Evolutionary conservation across 2,797 vertebrate species (phyloP).

Genomic region (Etheostoma perlongum): DNA sequence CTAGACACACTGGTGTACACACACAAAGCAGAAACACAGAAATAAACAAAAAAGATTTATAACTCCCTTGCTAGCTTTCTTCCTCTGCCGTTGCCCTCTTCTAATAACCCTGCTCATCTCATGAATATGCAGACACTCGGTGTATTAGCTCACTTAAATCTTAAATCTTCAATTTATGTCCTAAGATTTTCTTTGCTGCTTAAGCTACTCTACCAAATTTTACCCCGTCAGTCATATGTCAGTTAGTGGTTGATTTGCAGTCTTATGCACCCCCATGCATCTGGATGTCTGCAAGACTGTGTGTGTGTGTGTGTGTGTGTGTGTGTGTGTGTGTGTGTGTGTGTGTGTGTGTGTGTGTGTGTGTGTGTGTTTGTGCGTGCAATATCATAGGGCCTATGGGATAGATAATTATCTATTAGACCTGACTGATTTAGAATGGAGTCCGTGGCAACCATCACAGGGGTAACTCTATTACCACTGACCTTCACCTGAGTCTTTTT

Average conservation of each 20-base stretch:
- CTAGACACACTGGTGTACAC: background rate
- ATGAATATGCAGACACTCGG: conserved; percentile 68
- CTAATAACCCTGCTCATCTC: conserved; percentile 57
- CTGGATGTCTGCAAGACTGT: conserved; percentile 8
- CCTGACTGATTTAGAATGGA: conserved; percentile 38
- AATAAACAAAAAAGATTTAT: conserved; percentile 42
- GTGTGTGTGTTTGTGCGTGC: background rate
- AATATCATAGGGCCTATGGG: conserved; percentile 38
- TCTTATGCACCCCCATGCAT: conserved; percentile 9
- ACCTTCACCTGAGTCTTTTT: conserved; percentile 36
- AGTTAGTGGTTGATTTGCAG: conserved; percentile 27
- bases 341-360: background rate
- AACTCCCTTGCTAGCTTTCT: conserved; percentile 12
- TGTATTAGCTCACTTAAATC: conserved; percentile 54
- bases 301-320: background rate
- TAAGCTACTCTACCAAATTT: conserved; percentile 45
- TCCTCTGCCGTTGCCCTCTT: conserved; percentile 39
- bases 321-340: background rate
- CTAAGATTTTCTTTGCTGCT: conserved; percentile 38
- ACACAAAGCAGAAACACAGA: conserved; percentile 14
- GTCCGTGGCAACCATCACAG: conserved; percentile 41
- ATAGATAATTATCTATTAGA: conserved; percentile 56
- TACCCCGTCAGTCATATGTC: conserved; percentile 47
- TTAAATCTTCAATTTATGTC: conserved; percentile 57
- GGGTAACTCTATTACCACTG: conserved; percentile 18